A percentile compares a stretch with the other conserved stretches of the same genome.
These are phyloP conservation scores for Scytalopus superciliaris DNA, from an alignment of 2,113 vertebrate species.

Conservation along the genomic window DNA sequence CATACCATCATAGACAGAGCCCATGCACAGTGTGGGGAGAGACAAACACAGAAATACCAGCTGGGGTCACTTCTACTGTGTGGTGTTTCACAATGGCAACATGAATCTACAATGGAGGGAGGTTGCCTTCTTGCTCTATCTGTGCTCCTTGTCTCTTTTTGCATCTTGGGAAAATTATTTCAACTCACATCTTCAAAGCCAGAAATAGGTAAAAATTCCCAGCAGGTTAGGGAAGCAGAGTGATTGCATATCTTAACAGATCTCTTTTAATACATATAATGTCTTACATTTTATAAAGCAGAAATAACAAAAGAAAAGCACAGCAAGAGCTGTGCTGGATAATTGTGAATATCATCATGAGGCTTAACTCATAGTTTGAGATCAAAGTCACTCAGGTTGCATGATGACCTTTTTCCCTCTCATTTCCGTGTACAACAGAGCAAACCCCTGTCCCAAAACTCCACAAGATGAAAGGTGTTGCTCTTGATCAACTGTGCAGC, in stretches of 20 bases:
- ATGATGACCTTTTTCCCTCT: background rate
- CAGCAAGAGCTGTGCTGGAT: background rate
- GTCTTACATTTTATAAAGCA: background rate
- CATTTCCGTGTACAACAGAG: background rate
- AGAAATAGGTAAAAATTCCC: background rate
- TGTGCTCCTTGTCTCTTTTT: background rate
- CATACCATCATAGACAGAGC: background rate
- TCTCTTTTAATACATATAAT: background rate
- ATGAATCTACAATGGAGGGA: background rate
- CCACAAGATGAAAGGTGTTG: background rate
- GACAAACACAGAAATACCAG: background rate
- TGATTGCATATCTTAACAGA: background rate
- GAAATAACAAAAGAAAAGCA: background rate
- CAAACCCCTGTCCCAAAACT: background rate
- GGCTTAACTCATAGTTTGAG: background rate
- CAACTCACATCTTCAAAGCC: background rate
- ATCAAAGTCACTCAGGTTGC: background rate
- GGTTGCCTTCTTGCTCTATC: background rate
- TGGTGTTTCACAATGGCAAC: background rate
- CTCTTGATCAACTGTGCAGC: background rate
- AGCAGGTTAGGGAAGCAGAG: background rate
- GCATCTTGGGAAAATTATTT: background rate
- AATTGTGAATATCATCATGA: background rate
- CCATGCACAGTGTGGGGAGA: background rate
- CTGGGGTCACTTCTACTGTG: background rate